phyloP scores from a whole-genome alignment of 2,888 invertebrate species.

The Troides oblongomaculatus region DNA sequence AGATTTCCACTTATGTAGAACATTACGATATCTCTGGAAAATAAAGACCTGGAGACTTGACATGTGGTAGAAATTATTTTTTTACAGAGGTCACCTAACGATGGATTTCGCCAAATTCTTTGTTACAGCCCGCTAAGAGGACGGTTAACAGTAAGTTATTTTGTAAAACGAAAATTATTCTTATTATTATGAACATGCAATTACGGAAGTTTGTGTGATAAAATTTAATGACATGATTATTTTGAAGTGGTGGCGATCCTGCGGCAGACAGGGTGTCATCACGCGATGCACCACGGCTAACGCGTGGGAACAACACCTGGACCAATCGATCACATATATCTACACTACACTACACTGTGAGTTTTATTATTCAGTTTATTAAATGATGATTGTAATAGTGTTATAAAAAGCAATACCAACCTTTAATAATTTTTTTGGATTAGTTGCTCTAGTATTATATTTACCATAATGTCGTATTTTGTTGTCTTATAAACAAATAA shows the following conservation, averaged over 20 bases:
- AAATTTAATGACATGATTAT: slow-evolving; percentile 41
- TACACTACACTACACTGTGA: background rate
- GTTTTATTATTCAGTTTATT: background rate
- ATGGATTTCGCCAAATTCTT: too few relatives aligned
- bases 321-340: slow-evolving; percentile 35
- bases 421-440: too few relatives aligned
- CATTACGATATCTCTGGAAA: too few relatives aligned
- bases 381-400: background rate
- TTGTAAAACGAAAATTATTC: background rate
- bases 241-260: slow-evolving; percentile 39
- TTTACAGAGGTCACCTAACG: too few relatives aligned
- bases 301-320: slow-evolving; percentile 48
- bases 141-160: background rate
- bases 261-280: slow-evolving; percentile 41
- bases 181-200: background rate
- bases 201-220: background rate
- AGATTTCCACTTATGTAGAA: too few relatives aligned
- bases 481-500: too few relatives aligned
- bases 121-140: too few relatives aligned
- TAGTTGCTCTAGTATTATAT: too few relatives aligned
- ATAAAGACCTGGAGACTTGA: too few relatives aligned
- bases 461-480: too few relatives aligned
- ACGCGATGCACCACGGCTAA: slow-evolving; percentile 63
- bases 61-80: too few relatives aligned
- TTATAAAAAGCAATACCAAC: too few relatives aligned